Evolutionary conservation across 2,888 invertebrate genomes (phyloP), one percentile per base, ranked within the genome.

Genomic region (Tenthredo livida): DNA sequence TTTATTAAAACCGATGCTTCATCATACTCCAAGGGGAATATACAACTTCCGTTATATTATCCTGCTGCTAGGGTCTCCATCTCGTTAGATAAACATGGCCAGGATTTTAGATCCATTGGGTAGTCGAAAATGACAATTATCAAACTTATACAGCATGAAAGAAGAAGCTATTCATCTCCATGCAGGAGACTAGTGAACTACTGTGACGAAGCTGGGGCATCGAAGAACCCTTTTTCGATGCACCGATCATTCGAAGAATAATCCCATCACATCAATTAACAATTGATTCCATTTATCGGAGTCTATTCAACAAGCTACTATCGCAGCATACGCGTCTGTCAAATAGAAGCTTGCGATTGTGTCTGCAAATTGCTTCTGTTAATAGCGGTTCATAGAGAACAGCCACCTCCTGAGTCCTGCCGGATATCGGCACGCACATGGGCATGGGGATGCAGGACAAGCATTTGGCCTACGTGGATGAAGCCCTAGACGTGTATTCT

Each of bases 291-390:
- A 2, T 25, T 61, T 33, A 29, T 37, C 33, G 37, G 33, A 33
- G 70, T 37, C 70, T 70, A 37, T 70, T 70, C 17, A 37, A 70
- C 37, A 70, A 37, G 67, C 5, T 29, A 25, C 67, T 12, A 25
- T 67, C 15, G 25, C 25, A 67, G 67, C 25, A 29, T 12, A 61
- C 17, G 17, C 4, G 33, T 37, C 70, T 33, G 7, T 29, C 70
- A 7, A 37, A 40, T 21, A 73, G 47, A 73, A 9, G 21, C 75
- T 25, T 25, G 25, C 47, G 21, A 75, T 75, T 21, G 75, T 21
- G 47, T 47, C 75, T 75, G 75, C 75, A 75, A 75, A 75, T 75
- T 75, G 75, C 43, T 75, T 47, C 43, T 75, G 50, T 15, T 75
- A 75, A 75, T 47, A 21, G 47, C 21, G 75, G 12, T 47, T 75